Base-by-base conservation (phyloP, 1,140 invertebrate species). In the Zaprionus taronus region DNA sequence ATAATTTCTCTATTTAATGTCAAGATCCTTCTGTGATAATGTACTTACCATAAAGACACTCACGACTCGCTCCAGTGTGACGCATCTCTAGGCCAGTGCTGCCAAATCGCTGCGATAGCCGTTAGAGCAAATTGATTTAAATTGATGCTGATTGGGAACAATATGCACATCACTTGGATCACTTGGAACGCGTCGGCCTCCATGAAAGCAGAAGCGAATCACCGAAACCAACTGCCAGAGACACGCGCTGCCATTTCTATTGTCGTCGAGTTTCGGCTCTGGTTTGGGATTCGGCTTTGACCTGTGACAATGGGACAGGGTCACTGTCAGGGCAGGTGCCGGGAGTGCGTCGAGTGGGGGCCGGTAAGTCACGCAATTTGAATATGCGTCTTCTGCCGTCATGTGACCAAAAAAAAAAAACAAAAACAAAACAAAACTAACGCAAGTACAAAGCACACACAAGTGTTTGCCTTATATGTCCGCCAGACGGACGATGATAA, bases 141-240 rank as follows among this genome's bases (percentile, higher is more conserved):
- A 89, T 89, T 89, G 75, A 70, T 49, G n/a, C 56, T 81, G 84
- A 89, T 90, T 89, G 81, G 26, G 57, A 70, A 55, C 47, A 81
- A 75, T 84, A 89, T 70, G 63, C 74, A 77, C 28, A 72, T 62
- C 57, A 61, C 63, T 66, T 56, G 26, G 31, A 34, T 11, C 31
- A 34, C 31, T 4, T 24, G 20, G 38, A 31, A 6, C 57, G 34
- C 41, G 9, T 34, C 31, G 5, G n/a, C 11, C 41, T 47, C 12
- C 20, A 44, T 17, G 49, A 44, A 28, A 66, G 22, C 17, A 28
- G n/a, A 28, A 56, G 4, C 56, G 56, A 58, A 58, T 58, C 31
- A 20, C 56, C n/a, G 26, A 47, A 41, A 44, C 26, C 47, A 34
- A 64, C 53, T 63, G 53, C 31, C 60, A 24, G 20, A 34, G 51